phyloP scores from a whole-genome alignment of 2,113 vertebrate genomes.

The Pygathrix nemaeus region DNA sequence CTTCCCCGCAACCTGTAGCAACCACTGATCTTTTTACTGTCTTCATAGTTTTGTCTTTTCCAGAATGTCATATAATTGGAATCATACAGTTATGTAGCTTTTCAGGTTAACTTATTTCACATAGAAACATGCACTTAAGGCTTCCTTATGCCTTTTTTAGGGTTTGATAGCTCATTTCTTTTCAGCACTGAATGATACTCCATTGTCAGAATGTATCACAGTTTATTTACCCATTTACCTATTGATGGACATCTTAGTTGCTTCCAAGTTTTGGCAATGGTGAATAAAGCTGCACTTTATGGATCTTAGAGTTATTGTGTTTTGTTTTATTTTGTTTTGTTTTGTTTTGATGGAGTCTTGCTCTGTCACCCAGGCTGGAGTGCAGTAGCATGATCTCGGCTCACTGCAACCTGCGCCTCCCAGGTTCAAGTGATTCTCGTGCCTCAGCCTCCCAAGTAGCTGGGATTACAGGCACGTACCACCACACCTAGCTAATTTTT shows the following conservation, averaged over 20 bases:
- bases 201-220: background rate
- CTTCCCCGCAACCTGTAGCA: background rate
- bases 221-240: background rate
- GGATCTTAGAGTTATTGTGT: no score
- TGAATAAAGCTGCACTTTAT: background rate
- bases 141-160: background rate
- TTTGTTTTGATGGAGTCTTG: no score
- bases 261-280: background rate
- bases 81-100: background rate
- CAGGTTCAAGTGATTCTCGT: no score
- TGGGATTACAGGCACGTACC: no score
- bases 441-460: no score
- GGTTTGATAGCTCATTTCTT: background rate
- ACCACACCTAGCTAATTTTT: no score
- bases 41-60: background rate
- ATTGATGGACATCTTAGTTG: background rate
- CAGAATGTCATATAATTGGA: background rate
- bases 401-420: no score
- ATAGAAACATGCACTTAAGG: background rate
- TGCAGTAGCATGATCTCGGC: no score
- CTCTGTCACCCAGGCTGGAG: no score
- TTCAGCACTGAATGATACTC: background rate
- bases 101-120: background rate
- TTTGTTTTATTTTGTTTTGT: no score
- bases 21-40: background rate